A percentile compares a stretch with the other conserved stretches of the same genome.
phyloP scores from a whole-genome alignment of 2,888 invertebrate species.

The Calliscelio sp. region DNA sequence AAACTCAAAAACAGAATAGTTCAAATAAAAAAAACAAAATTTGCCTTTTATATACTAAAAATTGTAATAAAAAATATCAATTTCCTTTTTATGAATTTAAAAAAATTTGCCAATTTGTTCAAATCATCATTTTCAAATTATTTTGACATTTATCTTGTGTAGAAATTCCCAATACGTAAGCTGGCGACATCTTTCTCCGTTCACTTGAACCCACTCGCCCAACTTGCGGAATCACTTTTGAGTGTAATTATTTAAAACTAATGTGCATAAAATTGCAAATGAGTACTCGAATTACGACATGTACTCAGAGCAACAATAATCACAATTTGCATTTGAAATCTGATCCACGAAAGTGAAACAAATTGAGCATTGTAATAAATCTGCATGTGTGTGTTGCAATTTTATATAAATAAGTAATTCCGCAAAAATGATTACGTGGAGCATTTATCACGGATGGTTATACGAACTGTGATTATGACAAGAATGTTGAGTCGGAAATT shows the following conservation, averaged over 20 bases:
- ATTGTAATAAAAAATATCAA: too few relatives aligned
- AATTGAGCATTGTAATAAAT: neutral
- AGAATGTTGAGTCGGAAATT: slow-evolving; percentile 66
- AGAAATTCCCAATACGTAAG: too few relatives aligned
- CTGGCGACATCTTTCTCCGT: slow-evolving; percentile 50
- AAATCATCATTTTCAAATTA: too few relatives aligned
- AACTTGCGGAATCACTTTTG: slow-evolving; percentile 26
- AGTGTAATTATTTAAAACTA: slow-evolving; percentile 26
- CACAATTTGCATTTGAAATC: neutral
- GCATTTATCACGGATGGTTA: slow-evolving; percentile 43
- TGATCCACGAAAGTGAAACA: slow-evolving; percentile 9
- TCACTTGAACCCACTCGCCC: slow-evolving; percentile 3
- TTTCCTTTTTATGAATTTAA: too few relatives aligned
- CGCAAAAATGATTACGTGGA: slow-evolving; percentile 38
- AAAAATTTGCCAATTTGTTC: too few relatives aligned
- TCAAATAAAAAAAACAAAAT: too few relatives aligned
- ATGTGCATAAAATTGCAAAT: slow-evolving; percentile 1
- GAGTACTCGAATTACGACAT: neutral
- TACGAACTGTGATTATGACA: slow-evolving; percentile 57
- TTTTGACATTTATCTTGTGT: too few relatives aligned
- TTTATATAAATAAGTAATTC: slow-evolving; percentile 13
- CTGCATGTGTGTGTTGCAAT: slow-evolving; percentile 11
- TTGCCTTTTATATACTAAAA: too few relatives aligned
- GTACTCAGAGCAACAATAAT: neutral
- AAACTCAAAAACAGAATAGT: too few relatives aligned